Base-by-base conservation (phyloP, 2,797 vertebrate species). In the Bufotes viridis region DNA sequence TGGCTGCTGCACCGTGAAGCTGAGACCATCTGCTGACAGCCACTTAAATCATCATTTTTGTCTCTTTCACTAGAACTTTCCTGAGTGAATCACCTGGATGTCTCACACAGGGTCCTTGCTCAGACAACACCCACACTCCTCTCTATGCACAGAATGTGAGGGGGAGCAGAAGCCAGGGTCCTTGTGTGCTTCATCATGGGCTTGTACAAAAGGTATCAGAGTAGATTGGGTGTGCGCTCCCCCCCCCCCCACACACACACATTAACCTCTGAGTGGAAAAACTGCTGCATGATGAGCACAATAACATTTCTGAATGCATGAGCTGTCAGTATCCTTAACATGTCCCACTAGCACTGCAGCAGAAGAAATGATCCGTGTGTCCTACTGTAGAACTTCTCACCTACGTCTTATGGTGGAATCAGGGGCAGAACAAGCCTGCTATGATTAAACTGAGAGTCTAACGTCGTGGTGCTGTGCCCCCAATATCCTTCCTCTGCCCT, bases 121-220 rank as follows among this genome's bases (percentile, higher is more conserved):
- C 83, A 81, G 69, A 85, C n/a, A 78, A 55, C 78, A 84, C 87
- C 87, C 60, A 89, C 87, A 76, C 72, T 55, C 42, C 58, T 34
- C 75, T 72, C 49, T 75, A 58, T 82, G 87, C 87, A 86, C 87
- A 89, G 87, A 86, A 85, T 86, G 87, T 89, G 87, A 86, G 87
- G 87, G 84, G 87, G 86, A 82, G 79, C 79, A 75, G 15, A 75
- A 87, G 57, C 86, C 53, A 20, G 42, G 86, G 78, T 67, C 84
- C 58, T 53, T 42, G 49, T 14, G 18, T 82, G 78, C 57, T 81
- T 85, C 83, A 85, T 89, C 82, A 89, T 67, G 74, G 74, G 42
- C 49, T 76, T n/a, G 78, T 61, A 88, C 67, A 81, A 85, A 88
- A 85, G 82, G 84, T 89, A 86, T 76, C 15, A 51, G 58, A 76